These are phyloP conservation scores for Lasiurus borealis DNA, from an alignment of 2,113 vertebrate genomes.

Conservation along the genomic window DNA sequence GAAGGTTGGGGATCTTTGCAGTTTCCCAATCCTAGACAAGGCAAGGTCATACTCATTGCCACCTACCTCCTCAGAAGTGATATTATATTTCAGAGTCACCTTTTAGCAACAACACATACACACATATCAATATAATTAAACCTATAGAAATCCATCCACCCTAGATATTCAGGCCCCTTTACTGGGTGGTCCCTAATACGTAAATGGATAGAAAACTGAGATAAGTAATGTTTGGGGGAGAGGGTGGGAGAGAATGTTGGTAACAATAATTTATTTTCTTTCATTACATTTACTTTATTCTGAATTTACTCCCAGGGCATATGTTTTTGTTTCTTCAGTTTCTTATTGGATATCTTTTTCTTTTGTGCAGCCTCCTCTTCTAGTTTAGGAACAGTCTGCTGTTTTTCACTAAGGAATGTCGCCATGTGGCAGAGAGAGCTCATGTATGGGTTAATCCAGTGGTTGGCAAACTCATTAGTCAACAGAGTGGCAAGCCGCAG, in stretches of 20 bases:
- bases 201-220: conserved; percentile 15
- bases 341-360: not conserved
- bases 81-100: not conserved
- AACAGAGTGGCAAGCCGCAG: too few relatives aligned
- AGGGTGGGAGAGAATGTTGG: not conserved
- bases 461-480: too few relatives aligned
- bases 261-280: not conserved
- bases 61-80: not conserved
- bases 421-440: not conserved
- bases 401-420: not conserved
- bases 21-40: not conserved
- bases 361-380: not conserved
- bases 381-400: not conserved
- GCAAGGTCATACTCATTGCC: conserved; percentile 31
- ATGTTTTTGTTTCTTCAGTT: not conserved
- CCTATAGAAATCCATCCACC: not conserved
- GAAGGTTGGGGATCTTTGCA: fast-evolving
- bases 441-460: too few relatives aligned
- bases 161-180: not conserved
- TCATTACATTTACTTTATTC: not conserved
- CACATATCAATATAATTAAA: not conserved
- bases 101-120: not conserved
- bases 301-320: not conserved
- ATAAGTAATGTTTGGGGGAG: not conserved
- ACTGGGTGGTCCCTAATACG: not conserved